phyloP scores from a whole-genome alignment of 2,888 invertebrate genomes.

The Blera fallax region DNA sequence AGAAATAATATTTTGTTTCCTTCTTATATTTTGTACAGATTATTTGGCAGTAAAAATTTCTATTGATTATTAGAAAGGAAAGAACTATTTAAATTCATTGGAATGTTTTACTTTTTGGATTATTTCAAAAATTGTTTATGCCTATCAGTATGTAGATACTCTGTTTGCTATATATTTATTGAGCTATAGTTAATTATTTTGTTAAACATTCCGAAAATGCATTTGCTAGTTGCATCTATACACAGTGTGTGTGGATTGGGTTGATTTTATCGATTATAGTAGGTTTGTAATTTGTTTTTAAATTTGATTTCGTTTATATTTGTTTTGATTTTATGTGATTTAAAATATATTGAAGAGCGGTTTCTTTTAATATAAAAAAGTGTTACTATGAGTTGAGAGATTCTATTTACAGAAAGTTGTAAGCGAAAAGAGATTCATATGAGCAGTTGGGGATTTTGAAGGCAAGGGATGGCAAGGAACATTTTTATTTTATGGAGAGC shows the following conservation, averaged over 20 bases:
- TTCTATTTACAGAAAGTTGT: constrained; percentile 18
- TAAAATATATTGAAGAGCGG: background rate
- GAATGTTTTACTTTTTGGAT: constrained; percentile 47
- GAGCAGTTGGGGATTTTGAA: no score
- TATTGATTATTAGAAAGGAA: constrained; percentile 14
- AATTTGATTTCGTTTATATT: background rate
- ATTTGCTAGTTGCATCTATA: constrained; percentile 16
- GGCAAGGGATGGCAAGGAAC: background rate
- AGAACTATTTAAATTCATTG: constrained; percentile 57
- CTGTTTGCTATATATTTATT: constrained; percentile 32
- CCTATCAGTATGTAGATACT: constrained; percentile 25
- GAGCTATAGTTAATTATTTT: constrained; percentile 24
- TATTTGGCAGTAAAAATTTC: constrained; percentile 65
- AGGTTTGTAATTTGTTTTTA: background rate
- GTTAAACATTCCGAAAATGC: constrained; percentile 3
- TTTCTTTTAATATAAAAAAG: background rate
- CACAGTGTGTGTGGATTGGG: constrained; percentile 35
- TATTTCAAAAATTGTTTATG: constrained; percentile 21
- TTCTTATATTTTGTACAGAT: constrained; percentile 54
- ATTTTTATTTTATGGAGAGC: no score
- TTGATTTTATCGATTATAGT: constrained; percentile 14
- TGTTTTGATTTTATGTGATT: constrained; percentile 3
- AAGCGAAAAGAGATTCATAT: background rate
- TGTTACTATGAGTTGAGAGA: background rate
- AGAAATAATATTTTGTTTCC: background rate